These are phyloP conservation scores for Tipula lateralis DNA, from an alignment of 2,888 invertebrate species.

Conservation along the genomic window DNA sequence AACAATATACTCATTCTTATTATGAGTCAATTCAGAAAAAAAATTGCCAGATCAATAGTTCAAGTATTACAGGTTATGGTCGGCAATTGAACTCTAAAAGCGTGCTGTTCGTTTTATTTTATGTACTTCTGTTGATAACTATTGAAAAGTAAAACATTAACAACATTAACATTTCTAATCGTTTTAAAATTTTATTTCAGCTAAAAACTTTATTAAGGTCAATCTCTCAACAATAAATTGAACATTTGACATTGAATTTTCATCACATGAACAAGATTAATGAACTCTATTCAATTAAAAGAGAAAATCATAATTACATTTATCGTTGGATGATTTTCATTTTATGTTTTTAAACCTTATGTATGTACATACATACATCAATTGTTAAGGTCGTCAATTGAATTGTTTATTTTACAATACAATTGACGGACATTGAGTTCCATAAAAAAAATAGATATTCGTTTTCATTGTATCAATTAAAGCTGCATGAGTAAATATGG, in stretches of 20 bases:
- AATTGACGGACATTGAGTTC: background rate
- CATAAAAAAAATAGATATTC: background rate
- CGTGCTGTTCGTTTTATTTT: no score
- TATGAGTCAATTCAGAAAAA: no score
- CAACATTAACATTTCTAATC: background rate
- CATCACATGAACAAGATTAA: background rate
- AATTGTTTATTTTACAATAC: background rate
- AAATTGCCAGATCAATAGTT: no score
- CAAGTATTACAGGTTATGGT: no score
- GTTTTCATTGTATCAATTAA: background rate
- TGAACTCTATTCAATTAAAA: background rate
- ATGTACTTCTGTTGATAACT: no score
- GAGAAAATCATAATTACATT: background rate
- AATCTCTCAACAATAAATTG: background rate
- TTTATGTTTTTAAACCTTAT: background rate
- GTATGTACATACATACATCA: background rate
- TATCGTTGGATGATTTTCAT: background rate
- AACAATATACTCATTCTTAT: no score
- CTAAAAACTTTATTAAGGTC: background rate
- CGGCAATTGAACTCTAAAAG: no score
- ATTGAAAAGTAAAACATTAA: background rate
- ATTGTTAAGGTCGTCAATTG: background rate
- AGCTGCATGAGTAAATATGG: background rate
- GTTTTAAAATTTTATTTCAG: background rate
- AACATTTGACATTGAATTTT: background rate